A percentile compares a stretch with the other conserved stretches of the same genome.
These are phyloP conservation scores for Ophiothrix spiculata DNA, from an alignment of 35 echinoderm and acorn worm genomes.

Conservation along the genomic window DNA sequence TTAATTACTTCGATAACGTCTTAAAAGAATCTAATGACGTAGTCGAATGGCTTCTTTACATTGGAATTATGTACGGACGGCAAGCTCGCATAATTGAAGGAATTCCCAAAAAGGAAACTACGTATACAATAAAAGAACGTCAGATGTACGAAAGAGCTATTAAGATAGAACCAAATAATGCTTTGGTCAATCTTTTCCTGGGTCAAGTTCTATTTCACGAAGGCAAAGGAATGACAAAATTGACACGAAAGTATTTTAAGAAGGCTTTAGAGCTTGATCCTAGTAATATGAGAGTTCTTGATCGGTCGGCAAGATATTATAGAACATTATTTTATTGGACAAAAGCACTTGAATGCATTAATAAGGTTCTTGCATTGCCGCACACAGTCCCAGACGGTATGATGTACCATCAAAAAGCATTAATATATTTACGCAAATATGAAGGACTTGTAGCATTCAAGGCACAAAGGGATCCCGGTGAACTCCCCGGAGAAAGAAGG, in stretches of 20 bases:
- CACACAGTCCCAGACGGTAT: background rate
- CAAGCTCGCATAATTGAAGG: background rate
- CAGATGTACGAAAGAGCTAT: background rate
- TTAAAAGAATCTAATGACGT: background rate
- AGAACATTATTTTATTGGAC: background rate
- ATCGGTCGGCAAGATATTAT: conserved; percentile 1
- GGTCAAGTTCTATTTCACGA: background rate
- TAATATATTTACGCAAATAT: background rate
- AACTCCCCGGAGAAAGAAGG: background rate
- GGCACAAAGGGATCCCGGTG: background rate
- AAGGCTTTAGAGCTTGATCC: background rate
- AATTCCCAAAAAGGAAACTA: background rate
- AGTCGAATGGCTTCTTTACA: background rate
- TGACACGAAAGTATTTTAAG: background rate
- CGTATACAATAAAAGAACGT: background rate
- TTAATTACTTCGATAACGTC: background rate
- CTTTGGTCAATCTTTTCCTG: background rate
- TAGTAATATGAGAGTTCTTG: background rate
- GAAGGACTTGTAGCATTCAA: background rate
- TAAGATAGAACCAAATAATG: background rate
- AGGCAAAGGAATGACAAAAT: background rate
- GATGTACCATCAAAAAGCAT: background rate
- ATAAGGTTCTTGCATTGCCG: background rate
- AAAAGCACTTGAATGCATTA: background rate
- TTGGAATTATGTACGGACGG: background rate